A percentile compares a stretch with the other conserved stretches of the same genome.
Conservation (phyloP, 2,113 vertebrate genomes). For the Semnornis frantzii region DNA sequence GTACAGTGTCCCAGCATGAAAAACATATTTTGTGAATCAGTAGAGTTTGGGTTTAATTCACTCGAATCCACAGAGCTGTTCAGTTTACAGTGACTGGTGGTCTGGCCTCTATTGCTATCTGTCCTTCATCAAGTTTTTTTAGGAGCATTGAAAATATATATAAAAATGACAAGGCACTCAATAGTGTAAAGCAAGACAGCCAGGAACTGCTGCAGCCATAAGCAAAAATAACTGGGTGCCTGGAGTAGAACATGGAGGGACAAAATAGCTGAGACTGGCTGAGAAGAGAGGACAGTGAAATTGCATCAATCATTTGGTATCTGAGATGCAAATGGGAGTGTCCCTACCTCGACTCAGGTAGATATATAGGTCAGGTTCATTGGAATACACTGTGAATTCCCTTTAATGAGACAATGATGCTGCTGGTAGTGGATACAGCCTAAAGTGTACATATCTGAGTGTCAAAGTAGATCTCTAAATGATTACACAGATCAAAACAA, state of each 20-base stretch:
- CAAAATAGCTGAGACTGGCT: not conserved
- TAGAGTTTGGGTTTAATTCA: slow-evolving; percentile 14
- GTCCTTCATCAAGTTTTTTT: slow-evolving; percentile 38
- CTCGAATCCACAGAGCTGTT: not conserved
- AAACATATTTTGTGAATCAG: slow-evolving; percentile 27
- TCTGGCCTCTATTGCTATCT: slow-evolving; percentile 16
- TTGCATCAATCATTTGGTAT: not conserved
- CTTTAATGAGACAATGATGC: not conserved
- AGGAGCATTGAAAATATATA: not conserved
- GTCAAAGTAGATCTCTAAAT: not conserved
- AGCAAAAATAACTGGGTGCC: not conserved
- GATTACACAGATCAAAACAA: not conserved
- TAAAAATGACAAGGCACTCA: slow-evolving; percentile 3
- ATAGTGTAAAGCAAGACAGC: not conserved
- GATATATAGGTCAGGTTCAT: not conserved
- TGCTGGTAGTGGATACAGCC: not conserved
- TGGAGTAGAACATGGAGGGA: not conserved
- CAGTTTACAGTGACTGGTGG: not conserved
- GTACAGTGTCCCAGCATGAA: not conserved
- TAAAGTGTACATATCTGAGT: not conserved
- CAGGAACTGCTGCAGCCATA: not conserved
- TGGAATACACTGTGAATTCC: not conserved
- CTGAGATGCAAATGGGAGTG: not conserved
- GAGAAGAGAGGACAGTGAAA: not conserved
- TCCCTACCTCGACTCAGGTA: not conserved